Percentiles rank a stretch among this genome's conserved stretches.
phyloP scores from a whole-genome alignment of 1,140 invertebrate genomes.

The Phymastichus coffea region DNA sequence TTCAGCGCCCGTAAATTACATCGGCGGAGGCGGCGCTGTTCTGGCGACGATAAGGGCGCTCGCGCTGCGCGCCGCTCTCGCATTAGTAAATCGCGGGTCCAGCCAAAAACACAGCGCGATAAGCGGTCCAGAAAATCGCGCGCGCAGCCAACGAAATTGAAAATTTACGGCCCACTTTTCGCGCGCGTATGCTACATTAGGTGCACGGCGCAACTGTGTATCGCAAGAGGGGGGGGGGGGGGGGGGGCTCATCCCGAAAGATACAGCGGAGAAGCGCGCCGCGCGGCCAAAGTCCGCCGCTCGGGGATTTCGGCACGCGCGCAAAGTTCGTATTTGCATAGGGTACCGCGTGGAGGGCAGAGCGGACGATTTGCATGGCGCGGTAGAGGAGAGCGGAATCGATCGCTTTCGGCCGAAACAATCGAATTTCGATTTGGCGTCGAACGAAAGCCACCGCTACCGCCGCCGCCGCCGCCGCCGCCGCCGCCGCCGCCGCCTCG shows the following conservation, averaged over 20 bases:
- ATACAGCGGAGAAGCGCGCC: background rate
- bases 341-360: background rate
- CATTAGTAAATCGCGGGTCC: constrained; percentile 11
- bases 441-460: constrained; percentile 6
- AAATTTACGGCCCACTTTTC: constrained; percentile 26
- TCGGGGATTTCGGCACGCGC: background rate
- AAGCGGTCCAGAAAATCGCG: too few species aligned
- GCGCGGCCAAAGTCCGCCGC: background rate
- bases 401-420: constrained; percentile 40
- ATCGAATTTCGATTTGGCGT: constrained; percentile 54
- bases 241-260: too few species aligned
- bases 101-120: too few species aligned
- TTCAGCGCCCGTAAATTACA: constrained; percentile 6
- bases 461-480: constrained; percentile 23
- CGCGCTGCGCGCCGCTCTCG: too few species aligned
- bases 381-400: too few species aligned
- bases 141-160: constrained; percentile 19
- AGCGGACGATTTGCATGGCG: too few species aligned
- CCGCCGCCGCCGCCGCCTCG: constrained; percentile 38
- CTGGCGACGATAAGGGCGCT: constrained; percentile 13
- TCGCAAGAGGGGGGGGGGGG: too few species aligned
- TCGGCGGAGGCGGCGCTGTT: background rate
- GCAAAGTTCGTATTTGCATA: constrained; percentile 27
- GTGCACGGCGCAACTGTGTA: background rate
- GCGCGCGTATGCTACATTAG: constrained; percentile 18